Evolutionary conservation across 2,797 vertebrate species (phyloP).

Genomic region (Acanthurus lineatus): DNA sequence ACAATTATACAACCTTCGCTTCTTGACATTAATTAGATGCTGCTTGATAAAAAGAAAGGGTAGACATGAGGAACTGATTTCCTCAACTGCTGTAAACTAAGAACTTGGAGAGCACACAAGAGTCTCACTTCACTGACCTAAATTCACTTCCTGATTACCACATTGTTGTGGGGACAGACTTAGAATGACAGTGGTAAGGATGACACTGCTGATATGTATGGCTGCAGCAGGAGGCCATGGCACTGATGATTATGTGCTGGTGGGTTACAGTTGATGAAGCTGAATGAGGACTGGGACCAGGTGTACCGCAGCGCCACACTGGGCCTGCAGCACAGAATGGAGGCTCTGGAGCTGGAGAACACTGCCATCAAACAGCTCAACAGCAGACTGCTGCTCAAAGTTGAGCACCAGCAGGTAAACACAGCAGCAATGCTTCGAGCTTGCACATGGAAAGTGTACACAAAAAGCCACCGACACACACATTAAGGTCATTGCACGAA

Average conservation of each 20-base stretch:
- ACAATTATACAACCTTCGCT: constrained; percentile 36
- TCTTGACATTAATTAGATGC: constrained; percentile 44
- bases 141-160: constrained; percentile 30
- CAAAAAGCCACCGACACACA: background rate
- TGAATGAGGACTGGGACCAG: constrained; percentile 90
- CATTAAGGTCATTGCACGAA: background rate
- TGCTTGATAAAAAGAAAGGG: constrained; percentile 8
- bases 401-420: constrained; percentile 87
- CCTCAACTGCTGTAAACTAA: constrained; percentile 13
- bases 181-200: background rate
- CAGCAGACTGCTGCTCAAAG: constrained; percentile 83
- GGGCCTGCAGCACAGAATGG: constrained; percentile 82
- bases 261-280: constrained; percentile 87
- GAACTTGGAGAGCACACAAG: constrained; percentile 5
- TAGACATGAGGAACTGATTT: background rate
- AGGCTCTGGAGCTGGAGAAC: constrained; percentile 81
- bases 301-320: constrained; percentile 84
- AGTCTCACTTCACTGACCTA: constrained; percentile 29
- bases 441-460: background rate
- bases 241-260: constrained; percentile 16
- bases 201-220: constrained; percentile 10
- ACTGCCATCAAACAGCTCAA: constrained; percentile 82
- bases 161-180: constrained; percentile 6
- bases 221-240: constrained; percentile 6
- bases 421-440: constrained; percentile 1